Evolutionary conservation across 1,140 invertebrate species (phyloP).

Genomic region (Drosophila neocordata): DNA sequence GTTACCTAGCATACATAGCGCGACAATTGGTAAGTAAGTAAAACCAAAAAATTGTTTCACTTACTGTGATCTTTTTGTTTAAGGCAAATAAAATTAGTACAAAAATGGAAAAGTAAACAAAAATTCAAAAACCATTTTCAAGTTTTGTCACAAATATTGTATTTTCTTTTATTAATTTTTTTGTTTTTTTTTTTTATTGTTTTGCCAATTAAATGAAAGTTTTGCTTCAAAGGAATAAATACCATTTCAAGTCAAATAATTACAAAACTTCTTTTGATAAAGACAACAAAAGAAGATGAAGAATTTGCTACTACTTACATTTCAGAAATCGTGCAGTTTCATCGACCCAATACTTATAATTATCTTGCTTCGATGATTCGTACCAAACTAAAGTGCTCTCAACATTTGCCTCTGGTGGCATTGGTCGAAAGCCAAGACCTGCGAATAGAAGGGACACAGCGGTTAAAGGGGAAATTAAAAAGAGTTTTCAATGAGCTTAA

Average conservation of each 20-base stretch:
- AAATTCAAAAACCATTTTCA: constrained; percentile 1
- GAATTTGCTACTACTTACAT: constrained; percentile 55
- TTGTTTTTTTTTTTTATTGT: neutral
- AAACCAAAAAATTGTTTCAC: constrained; percentile 32
- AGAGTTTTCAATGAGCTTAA: constrained; percentile 10
- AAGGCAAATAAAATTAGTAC: constrained; percentile 9
- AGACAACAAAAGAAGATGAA: neutral
- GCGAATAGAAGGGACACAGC: constrained; percentile 30
- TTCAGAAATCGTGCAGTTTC: constrained; percentile 84
- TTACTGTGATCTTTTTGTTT: constrained; percentile 61
- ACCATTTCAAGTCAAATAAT: neutral
- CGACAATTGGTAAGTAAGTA: constrained; percentile 7
- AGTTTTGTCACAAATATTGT: neutral
- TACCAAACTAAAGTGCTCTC: constrained; percentile 98
- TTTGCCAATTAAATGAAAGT: neutral
- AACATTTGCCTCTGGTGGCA: constrained; percentile 93
- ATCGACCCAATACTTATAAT: constrained; percentile 90
- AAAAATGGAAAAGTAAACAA: constrained; percentile 9
- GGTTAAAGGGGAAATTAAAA: neutral
- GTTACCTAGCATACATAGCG: too few species aligned
- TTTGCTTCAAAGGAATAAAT: neutral
- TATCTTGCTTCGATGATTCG: constrained; percentile 90
- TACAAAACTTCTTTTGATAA: neutral
- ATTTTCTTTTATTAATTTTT: neutral
- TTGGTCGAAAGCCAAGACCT: constrained; percentile 96